Base-by-base conservation (phyloP, 2,888 invertebrate genomes). In the Iphiclides podalirius region DNA sequence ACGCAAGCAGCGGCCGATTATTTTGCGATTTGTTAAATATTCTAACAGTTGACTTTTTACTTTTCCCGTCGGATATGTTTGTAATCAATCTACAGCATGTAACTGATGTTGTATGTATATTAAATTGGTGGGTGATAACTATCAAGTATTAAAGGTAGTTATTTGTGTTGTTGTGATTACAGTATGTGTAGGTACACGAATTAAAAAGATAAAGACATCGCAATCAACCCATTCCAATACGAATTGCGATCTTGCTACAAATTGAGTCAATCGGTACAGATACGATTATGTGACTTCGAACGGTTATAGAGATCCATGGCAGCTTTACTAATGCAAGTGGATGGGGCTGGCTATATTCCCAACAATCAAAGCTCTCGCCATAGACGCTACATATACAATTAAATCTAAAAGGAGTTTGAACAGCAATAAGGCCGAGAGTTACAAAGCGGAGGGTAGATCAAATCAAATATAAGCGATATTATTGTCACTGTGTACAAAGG, bases 401-500 rank as follows among this genome's bases (percentile, higher is more conserved):
- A 51, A 47, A 57, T 56, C 64, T 69, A 65, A 60, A 64, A 61
- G 63, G 54, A 46, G 54, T 43, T 47, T 57, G 56, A 60, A 61
- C 64, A 59, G 58, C 63, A 61, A 60, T 61, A 59, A 60, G 62
- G 57, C 67, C n/a, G n/a, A n/a, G 67, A 67, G 67, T 61, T 59
- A 59, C 61, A 58, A 52, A 52, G 55, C 52, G 55, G 67, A 66
- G 72, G 75, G 72, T 64, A 67, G 71, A 75, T 74, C 74, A 74
- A 81, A 76, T 75, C 79, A 79, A 80, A 79, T 77, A 81, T 73
- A 75, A 73, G 70, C 74, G 67, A 80, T 81, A 80, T 81, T 79
- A 77, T 44, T 79, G 72, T 75, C 73, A 66, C 63, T 75, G 79
- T 78, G 68, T 72, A 71, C 73, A 73, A 62, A 78, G 72, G 70